Base-by-base conservation (phyloP, 2,113 vertebrate genomes). In the Procavia capensis region DNA sequence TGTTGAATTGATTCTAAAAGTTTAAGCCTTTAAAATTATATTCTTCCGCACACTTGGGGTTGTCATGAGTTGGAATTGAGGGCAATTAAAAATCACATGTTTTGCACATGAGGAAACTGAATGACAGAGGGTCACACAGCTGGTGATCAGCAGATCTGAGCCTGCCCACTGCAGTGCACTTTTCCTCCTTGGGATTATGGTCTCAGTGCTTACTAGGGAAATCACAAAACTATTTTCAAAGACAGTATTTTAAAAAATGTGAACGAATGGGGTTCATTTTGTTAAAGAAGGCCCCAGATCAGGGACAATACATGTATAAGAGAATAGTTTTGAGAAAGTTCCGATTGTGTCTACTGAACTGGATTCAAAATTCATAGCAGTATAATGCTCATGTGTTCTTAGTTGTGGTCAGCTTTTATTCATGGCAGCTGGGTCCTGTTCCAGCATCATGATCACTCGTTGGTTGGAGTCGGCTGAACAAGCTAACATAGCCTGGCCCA, bases 401-500 rank as follows among this genome's bases (percentile, higher is more conserved):
- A 22, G 20, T 59, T 59, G 6, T 59, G 19, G 6, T 59, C 17
- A 59, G 54, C 54, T 57, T 20, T 16, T 54, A 54, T 16, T 54
- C 50, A 54, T 54, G 50, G 7, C 50, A 54, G 17, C 50, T 16
- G 11, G 50, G 50, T 54, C 50, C 50, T 54, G 50, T 54, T 14
- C 50, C 50, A 54, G 11, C 50, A 14, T 54, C 11, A 54, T 54
- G 50, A 54, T 54, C 14, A 16, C 17, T 54, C 13, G 50, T 54
- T 16, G 50, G 50, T 54, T 13, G 17, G 50, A 54, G 13, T 54
- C 50, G 13, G 4, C 17, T 54, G 50, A 81, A 87, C 70, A 90
- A 93, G 61, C 92, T 93, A 89, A 96, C 7, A 13, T 50, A 50
- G 13, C 47, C n/a, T n/a, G n/a, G n/a, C n/a, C n/a, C 92, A 95